Percentiles rank a stretch among this genome's conserved stretches.
Conservation (phyloP, 2,797 vertebrate species). For the Trematomus bernacchii region DNA sequence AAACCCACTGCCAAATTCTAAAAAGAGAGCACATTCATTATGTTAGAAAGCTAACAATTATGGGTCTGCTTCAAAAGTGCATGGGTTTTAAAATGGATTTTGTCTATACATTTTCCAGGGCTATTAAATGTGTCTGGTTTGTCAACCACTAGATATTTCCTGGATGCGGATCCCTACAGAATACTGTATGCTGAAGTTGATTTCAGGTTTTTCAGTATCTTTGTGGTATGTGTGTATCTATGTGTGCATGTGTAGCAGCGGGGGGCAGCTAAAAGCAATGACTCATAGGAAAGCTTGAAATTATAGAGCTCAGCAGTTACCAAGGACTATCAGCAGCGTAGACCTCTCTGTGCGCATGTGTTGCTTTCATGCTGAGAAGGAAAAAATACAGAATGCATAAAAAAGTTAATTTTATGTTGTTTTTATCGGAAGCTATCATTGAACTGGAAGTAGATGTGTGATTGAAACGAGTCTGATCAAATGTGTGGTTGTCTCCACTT, state of each 20-base stretch:
- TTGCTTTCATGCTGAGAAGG: slow-evolving; percentile 31
- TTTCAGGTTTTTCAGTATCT: slow-evolving; percentile 57
- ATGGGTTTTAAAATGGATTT: slow-evolving; percentile 58
- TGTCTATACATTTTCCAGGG: slow-evolving; percentile 71
- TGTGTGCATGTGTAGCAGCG: slow-evolving; percentile 38
- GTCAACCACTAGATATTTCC: slow-evolving; percentile 58
- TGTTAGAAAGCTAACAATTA: slow-evolving; percentile 75
- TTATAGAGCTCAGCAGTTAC: slow-evolving; percentile 68
- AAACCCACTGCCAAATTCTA: slow-evolving; percentile 48
- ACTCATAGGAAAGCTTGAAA: slow-evolving; percentile 74
- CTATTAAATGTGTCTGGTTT: slow-evolving; percentile 65
- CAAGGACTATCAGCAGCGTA: slow-evolving; percentile 51
- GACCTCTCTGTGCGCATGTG: slow-evolving; percentile 37
- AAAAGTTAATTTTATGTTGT: slow-evolving; percentile 5
- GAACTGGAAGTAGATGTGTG: not conserved
- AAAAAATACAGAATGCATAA: slow-evolving; percentile 12
- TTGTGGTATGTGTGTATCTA: slow-evolving; percentile 33
- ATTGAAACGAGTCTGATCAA: not conserved
- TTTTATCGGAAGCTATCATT: slow-evolving; percentile 16
- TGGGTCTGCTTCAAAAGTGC: slow-evolving; percentile 57
- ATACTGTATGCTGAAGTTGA: slow-evolving; percentile 45
- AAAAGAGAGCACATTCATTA: slow-evolving; percentile 66
- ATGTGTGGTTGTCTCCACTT: slow-evolving; percentile 25
- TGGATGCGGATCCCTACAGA: slow-evolving; percentile 50
- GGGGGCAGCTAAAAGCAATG: slow-evolving; percentile 66